Percentiles rank a stretch among this genome's conserved stretches.
Evolutionary conservation across 2,113 vertebrate genomes (phyloP).

Genomic region (Pterocles orientalis): DNA sequence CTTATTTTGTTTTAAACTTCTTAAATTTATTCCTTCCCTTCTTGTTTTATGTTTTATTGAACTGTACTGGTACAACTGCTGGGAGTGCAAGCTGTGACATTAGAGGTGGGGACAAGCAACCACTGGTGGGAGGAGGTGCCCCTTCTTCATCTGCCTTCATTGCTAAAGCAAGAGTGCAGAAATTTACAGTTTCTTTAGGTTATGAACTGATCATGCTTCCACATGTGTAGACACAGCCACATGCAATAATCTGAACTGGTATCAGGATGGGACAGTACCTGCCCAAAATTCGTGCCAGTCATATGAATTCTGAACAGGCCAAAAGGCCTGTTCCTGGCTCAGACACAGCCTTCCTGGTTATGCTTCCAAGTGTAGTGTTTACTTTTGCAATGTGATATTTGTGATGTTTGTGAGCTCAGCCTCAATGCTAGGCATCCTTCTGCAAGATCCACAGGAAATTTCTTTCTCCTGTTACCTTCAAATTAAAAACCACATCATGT

Average conservation of each 20-base stretch:
- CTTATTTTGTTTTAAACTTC: not conserved
- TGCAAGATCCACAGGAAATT: not conserved
- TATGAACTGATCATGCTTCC: not conserved
- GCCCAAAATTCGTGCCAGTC: not conserved
- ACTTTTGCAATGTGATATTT: not conserved
- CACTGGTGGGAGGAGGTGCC: not conserved
- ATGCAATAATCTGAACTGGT: not conserved
- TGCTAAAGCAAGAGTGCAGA: not conserved
- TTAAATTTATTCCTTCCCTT: not conserved
- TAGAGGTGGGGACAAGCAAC: not conserved
- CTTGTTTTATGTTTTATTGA: not conserved
- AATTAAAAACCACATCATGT: not conserved
- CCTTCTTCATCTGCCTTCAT: not conserved
- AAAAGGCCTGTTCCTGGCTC: not conserved
- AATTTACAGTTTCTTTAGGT: not conserved
- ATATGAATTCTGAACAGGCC: rapidly evolving
- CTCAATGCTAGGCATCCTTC: not conserved
- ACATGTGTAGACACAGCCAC: not conserved
- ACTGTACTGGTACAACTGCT: not conserved
- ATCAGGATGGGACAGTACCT: not conserved
- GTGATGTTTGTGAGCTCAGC: not conserved
- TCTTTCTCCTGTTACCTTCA: not conserved
- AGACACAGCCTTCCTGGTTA: not conserved
- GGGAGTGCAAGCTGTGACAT: not conserved
- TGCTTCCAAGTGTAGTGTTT: not conserved